phyloP scores from a whole-genome alignment of 1,140 invertebrate genomes.

The Rhynchophorus ferrugineus region DNA sequence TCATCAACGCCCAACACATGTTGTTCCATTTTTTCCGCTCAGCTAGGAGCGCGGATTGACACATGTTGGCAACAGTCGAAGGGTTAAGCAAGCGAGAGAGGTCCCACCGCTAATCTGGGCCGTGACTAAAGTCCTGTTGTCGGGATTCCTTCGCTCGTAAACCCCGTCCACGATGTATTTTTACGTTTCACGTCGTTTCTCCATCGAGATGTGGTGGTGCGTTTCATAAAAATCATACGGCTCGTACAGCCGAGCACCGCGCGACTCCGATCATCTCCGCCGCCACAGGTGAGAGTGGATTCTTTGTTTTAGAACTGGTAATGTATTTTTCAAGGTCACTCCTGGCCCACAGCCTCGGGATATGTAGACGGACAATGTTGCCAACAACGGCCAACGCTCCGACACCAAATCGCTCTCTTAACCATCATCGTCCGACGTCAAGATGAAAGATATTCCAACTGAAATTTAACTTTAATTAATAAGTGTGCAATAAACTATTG shows the following conservation, averaged over 20 bases:
- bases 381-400: too few relatives aligned
- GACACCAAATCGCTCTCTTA: too few relatives aligned
- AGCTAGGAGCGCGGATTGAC: slow-evolving; percentile 5
- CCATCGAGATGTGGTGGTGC: too few relatives aligned
- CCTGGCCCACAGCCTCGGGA: slow-evolving; percentile 33
- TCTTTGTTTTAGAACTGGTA: slow-evolving; percentile 25
- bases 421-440: background rate
- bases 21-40: background rate
- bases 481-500: too few relatives aligned
- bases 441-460: background rate
- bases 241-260: background rate
- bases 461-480: background rate
- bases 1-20: background rate
- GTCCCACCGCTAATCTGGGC: slow-evolving; percentile 5
- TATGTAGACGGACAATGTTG: slow-evolving; percentile 16
- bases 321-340: slow-evolving; percentile 34
- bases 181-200: background rate
- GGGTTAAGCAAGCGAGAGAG: slow-evolving; percentile 2
- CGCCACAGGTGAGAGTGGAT: slow-evolving; percentile 7
- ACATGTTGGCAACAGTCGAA: slow-evolving; percentile 7
- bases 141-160: slow-evolving; percentile 2
- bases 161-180: background rate
- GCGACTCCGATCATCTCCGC: slow-evolving; percentile 6
- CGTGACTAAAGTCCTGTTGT: slow-evolving; percentile 7
- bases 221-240: background rate